These are phyloP conservation scores for Sinocyclocheilus anophthalmus DNA, from an alignment of 2,113 vertebrate species.

Conservation along the genomic window DNA sequence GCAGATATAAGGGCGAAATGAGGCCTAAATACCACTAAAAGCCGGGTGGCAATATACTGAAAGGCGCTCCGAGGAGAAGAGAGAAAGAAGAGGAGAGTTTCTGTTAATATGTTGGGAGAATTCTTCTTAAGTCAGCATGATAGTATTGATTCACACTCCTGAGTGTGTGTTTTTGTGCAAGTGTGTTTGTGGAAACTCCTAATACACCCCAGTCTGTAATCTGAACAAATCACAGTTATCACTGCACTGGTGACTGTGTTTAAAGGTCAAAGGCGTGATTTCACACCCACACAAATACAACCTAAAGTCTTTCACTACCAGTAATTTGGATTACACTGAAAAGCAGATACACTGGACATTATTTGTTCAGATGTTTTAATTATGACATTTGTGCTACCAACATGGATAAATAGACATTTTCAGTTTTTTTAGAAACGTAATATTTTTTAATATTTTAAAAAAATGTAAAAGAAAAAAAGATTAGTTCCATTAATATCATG, in stretches of 20 bases:
- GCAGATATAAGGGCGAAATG: slow-evolving; percentile 12
- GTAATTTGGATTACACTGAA: background rate
- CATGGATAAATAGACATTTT: background rate
- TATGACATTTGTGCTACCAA: background rate
- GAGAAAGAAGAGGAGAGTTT: slow-evolving; percentile 1
- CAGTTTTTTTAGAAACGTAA: background rate
- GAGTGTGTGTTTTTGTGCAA: slow-evolving; percentile 45
- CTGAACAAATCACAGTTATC: slow-evolving; percentile 58
- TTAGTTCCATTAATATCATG: too few species aligned
- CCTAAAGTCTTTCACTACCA: background rate
- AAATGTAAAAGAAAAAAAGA: too few species aligned
- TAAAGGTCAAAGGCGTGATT: slow-evolving; percentile 39
- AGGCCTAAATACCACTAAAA: slow-evolving; percentile 27
- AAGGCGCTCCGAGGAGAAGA: background rate
- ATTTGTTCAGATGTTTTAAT: background rate
- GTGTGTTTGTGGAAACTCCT: slow-evolving; percentile 46
- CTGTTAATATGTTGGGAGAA: slow-evolving; percentile 45
- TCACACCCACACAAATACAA: slow-evolving; percentile 36
- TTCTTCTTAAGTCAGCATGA: slow-evolving; percentile 73
- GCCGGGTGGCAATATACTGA: background rate
- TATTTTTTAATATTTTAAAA: too few species aligned
- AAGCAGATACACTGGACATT: background rate
- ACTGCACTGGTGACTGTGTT: slow-evolving; percentile 39
- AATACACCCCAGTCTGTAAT: slow-evolving; percentile 49
- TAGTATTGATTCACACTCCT: slow-evolving; percentile 73